These are phyloP conservation scores for Uria lomvia DNA, from an alignment of 2,113 vertebrate species.

Conservation along the genomic window DNA sequence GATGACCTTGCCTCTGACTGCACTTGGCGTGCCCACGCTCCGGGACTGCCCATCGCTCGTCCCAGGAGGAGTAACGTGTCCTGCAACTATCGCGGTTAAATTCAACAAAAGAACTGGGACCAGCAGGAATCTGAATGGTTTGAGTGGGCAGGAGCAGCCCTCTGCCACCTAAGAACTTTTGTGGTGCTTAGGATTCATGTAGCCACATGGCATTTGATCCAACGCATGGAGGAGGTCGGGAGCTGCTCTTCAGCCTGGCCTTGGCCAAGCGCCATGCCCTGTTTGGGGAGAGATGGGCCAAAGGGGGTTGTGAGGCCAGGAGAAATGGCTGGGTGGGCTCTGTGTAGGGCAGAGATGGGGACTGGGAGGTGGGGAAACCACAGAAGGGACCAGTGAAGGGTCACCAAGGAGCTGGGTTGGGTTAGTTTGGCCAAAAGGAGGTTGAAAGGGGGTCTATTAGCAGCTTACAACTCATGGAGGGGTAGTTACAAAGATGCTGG, in stretches of 20 bases:
- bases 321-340: neutral
- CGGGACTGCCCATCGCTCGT: neutral
- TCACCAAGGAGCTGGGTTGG: neutral
- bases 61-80: fast-evolving
- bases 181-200: neutral
- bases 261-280: neutral
- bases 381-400: neutral
- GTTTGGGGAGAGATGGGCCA: neutral
- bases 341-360: neutral
- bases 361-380: neutral
- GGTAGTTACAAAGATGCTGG: neutral
- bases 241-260: neutral
- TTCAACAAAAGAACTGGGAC: neutral
- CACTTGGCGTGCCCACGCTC: too few species aligned
- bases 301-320: neutral
- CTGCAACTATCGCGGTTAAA: neutral
- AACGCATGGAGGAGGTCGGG: neutral
- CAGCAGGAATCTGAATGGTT: neutral
- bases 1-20: neutral
- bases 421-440: neutral
- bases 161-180: neutral
- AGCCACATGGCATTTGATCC: fast-evolving
- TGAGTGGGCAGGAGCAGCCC: neutral
- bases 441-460: neutral
- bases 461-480: neutral